Percentiles rank a stretch among this genome's conserved stretches.
phyloP scores from a whole-genome alignment of 2,888 invertebrate genomes.

The Lasioglossum oenotherae region DNA sequence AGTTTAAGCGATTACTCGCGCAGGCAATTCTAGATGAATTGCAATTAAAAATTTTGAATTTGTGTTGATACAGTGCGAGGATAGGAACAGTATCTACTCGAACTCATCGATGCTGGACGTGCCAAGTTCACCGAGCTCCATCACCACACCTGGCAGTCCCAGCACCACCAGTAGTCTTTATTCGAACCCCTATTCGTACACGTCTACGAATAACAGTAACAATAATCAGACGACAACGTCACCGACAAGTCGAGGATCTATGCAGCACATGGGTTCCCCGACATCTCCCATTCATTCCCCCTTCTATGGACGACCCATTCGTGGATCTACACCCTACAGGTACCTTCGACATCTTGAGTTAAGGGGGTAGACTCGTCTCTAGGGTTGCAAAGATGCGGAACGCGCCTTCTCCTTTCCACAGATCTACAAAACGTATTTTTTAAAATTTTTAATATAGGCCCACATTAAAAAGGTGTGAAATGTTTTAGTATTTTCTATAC shows the following conservation, averaged over 20 bases:
- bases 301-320: conserved; percentile 79
- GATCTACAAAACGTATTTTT: too few relatives aligned
- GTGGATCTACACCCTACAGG: conserved; percentile 81
- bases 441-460: too few relatives aligned
- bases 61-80: conserved; percentile 56
- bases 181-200: conserved; percentile 77
- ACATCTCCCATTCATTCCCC: conserved; percentile 73
- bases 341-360: not conserved
- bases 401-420: too few relatives aligned
- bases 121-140: conserved; percentile 79
- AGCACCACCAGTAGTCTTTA: conserved; percentile 79
- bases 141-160: conserved; percentile 79
- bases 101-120: conserved; percentile 72
- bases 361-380: too few relatives aligned
- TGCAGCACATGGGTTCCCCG: conserved; percentile 70
- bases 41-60: not conserved
- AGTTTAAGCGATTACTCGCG: too few relatives aligned
- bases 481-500: too few relatives aligned
- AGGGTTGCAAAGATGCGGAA: too few relatives aligned
- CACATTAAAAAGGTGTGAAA: too few relatives aligned
- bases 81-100: conserved; percentile 68
- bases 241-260: conserved; percentile 66
- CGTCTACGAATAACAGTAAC: conserved; percentile 67
- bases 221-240: conserved; percentile 71
- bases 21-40: not conserved